These are phyloP conservation scores for Riptortus pedestris DNA, from an alignment of 1,140 invertebrate species.

Conservation along the genomic window DNA sequence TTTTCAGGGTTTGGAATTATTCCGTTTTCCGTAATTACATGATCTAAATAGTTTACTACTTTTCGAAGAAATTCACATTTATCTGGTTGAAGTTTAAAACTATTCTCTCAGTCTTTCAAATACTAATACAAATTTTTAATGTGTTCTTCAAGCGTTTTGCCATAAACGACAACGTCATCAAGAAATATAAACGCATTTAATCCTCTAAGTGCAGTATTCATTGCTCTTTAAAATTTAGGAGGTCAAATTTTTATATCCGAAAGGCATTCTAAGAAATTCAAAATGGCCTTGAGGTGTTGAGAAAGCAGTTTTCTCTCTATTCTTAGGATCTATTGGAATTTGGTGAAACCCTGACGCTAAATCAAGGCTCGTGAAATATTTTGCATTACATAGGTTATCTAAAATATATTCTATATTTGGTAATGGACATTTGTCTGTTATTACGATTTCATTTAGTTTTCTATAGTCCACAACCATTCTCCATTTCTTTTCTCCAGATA, in stretches of 20 bases:
- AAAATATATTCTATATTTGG: constrained; percentile 16
- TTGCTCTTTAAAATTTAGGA: constrained; percentile 28
- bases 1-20: constrained; percentile 39
- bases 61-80: constrained; percentile 41
- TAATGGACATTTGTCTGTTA: constrained; percentile 16
- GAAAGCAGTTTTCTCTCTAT: constrained; percentile 30
- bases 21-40: constrained; percentile 37
- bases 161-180: constrained; percentile 39
- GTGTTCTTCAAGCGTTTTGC: constrained; percentile 34
- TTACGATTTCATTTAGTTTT: constrained; percentile 29
- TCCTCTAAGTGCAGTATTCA: constrained; percentile 35
- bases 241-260: constrained; percentile 29
- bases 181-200: constrained; percentile 36
- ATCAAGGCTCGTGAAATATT: constrained; percentile 31
- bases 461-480: constrained; percentile 32
- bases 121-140: constrained; percentile 33
- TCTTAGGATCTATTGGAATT: constrained; percentile 25
- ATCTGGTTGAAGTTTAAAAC: constrained; percentile 39
- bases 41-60: constrained; percentile 39
- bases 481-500: constrained; percentile 25
- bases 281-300: constrained; percentile 26
- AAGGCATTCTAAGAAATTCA: constrained; percentile 29
- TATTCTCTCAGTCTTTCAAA: constrained; percentile 35
- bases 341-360: constrained; percentile 35
- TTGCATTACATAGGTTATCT: background rate